These are phyloP conservation scores for Syrista parreyssii DNA, from an alignment of 2,888 invertebrate genomes.

Conservation along the genomic window DNA sequence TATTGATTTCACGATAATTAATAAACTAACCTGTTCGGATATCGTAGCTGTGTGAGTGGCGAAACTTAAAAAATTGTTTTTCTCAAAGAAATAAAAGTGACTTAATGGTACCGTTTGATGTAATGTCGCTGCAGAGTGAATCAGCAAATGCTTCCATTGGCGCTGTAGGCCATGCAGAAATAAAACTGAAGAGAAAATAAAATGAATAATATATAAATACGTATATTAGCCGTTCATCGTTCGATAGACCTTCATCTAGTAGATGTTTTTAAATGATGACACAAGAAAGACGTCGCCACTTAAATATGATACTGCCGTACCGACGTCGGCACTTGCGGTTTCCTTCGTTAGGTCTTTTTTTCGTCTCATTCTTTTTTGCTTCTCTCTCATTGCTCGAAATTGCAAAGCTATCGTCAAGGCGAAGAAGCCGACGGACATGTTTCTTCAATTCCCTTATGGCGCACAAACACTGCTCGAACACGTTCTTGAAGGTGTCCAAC, in stretches of 20 bases:
- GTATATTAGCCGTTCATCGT: constrained; percentile 44
- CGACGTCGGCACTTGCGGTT: constrained; percentile 34
- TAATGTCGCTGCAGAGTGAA: constrained; percentile 39
- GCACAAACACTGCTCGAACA: not conserved
- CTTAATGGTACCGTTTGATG: constrained; percentile 26
- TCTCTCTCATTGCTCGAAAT: not conserved
- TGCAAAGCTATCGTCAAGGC: not conserved
- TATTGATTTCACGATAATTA: constrained; percentile 11
- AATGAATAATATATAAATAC: constrained; percentile 41
- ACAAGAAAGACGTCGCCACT: constrained; percentile 26
- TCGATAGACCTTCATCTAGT: constrained; percentile 35
- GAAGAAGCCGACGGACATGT: not conserved
- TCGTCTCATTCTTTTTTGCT: not conserved
- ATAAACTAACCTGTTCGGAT: constrained; percentile 26
- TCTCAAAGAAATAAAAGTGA: constrained; percentile 1
- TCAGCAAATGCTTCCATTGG: constrained; percentile 57
- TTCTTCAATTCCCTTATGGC: not conserved
- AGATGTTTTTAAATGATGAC: not conserved
- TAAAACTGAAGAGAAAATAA: constrained; percentile 29
- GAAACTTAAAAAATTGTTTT: constrained; percentile 20
- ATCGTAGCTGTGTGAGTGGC: constrained; percentile 15
- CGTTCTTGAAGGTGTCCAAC: not conserved
- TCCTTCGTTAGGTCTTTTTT: constrained; percentile 7
- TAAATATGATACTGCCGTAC: constrained; percentile 37
- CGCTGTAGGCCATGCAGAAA: constrained; percentile 47